phyloP scores from a whole-genome alignment of 2,113 vertebrate species.

The Sinocyclocheilus maitianheensis region DNA sequence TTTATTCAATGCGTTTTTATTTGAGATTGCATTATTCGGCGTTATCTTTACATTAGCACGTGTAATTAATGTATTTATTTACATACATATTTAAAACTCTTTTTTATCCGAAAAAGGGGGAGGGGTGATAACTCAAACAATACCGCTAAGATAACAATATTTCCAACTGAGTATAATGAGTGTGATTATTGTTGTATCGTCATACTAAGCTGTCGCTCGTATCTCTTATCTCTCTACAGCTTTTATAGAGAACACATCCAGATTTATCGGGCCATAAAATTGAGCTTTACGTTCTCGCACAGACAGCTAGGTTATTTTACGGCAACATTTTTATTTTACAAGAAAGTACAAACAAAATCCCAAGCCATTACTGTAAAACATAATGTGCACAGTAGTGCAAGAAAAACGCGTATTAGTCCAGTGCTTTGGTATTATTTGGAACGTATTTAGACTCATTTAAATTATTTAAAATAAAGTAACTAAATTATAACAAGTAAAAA shows the following conservation, averaged over 20 bases:
- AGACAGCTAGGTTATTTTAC: constrained; percentile 52
- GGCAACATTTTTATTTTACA: constrained; percentile 49
- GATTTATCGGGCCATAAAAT: constrained; percentile 65
- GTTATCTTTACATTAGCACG: background rate
- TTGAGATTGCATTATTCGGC: background rate
- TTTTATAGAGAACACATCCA: constrained; percentile 63
- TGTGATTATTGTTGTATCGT: constrained; percentile 53
- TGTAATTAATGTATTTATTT: background rate
- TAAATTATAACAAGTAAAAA: too few relatives aligned
- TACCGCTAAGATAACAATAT: constrained; percentile 56
- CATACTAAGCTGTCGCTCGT: constrained; percentile 50
- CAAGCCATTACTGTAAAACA: background rate
- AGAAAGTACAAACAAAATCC: constrained; percentile 20
- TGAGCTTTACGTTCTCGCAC: constrained; percentile 47
- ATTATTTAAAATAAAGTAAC: background rate
- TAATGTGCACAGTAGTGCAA: background rate
- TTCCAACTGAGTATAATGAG: constrained; percentile 48
- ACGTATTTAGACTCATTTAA: background rate
- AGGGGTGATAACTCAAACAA: constrained; percentile 43
- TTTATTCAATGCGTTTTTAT: background rate
- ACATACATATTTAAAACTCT: constrained; percentile 7
- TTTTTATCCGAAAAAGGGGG: background rate
- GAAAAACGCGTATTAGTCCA: background rate
- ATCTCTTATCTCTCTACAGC: constrained; percentile 61
- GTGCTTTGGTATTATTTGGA: background rate